Percentiles rank a stretch among this genome's conserved stretches.
Conservation (phyloP, 2,888 invertebrate species). For the Luffia ferchaultella region DNA sequence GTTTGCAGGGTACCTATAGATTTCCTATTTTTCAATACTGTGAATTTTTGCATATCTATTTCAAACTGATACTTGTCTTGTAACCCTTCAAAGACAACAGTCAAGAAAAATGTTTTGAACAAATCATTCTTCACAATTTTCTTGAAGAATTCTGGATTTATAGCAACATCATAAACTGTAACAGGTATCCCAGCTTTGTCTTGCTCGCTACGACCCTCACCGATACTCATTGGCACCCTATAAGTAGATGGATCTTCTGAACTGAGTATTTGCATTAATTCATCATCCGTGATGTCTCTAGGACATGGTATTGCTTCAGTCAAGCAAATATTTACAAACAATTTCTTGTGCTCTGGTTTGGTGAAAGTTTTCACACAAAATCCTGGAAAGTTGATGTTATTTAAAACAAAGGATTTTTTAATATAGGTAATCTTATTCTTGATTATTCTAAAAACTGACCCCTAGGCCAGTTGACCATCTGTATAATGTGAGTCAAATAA, state of each 20-base stretch:
- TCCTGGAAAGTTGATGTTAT: conserved; percentile 67
- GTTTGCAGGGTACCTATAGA: conserved; percentile 76
- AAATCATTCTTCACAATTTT: conserved; percentile 76
- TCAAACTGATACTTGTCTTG: conserved; percentile 80
- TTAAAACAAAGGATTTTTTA: conserved; percentile 1
- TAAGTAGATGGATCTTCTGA: conserved; percentile 76
- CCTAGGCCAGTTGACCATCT: neutral
- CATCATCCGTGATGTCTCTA: conserved; percentile 73
- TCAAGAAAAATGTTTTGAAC: conserved; percentile 82
- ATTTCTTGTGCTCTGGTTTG: conserved; percentile 71
- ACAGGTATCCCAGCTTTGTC: conserved; percentile 81
- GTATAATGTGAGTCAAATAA: neutral
- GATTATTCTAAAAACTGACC: neutral
- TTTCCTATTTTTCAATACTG: conserved; percentile 76
- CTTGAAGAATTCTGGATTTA: conserved; percentile 78
- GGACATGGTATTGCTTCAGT: conserved; percentile 80
- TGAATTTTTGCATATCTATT: conserved; percentile 71
- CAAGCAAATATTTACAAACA: conserved; percentile 88
- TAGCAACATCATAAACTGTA: conserved; percentile 83
- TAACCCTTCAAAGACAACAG: conserved; percentile 78
- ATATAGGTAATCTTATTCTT: conserved; percentile 2
- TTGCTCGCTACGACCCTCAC: conserved; percentile 77
- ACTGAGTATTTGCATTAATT: conserved; percentile 72
- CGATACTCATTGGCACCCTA: conserved; percentile 90
- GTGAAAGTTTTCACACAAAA: conserved; percentile 81